Base-by-base conservation (phyloP, 2,888 invertebrate genomes). In the Tuta absoluta region DNA sequence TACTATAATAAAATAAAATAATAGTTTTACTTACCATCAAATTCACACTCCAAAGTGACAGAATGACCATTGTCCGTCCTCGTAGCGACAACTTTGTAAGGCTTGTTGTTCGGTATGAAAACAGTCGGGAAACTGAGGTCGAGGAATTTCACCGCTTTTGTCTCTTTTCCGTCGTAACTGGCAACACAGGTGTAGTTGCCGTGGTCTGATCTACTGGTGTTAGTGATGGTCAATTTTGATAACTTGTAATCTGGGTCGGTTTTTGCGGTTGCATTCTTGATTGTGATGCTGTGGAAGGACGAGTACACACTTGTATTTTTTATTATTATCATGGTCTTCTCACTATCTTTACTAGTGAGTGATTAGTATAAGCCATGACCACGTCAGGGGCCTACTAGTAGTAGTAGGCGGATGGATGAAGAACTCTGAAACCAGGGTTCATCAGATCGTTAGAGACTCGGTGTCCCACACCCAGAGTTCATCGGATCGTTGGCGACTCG, bases 131-230 rank as follows among this genome's bases (percentile, higher is more conserved):
- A 88, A 23, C 82, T 81, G 58, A 89, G 68, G 65, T 89, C 80
- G 21, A 90, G 69, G 0, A 68, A 23, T 49, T 49, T 49, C 7
- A 21, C 21, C 0, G 72, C 69, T 0, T 66, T 68, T 56, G 63
- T 66, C 33, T 66, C 71, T 21, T 66, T 67, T 0, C 79, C 80
- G 0, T 70, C 81, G 1, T 74, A 51, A 19, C 64, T 75, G 0
- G 81, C 79, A 4, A 76, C 37, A 62, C 91, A 92, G 0, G 83
- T 84, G 73, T 89, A 92, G 67, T 86, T 81, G 0, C 90, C 91
- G 0, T 84, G 79, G 21, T 89, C 84, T 0, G 68, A 71, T 1
- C 74, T 67, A 0, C 80, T 85, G 0, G 82, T 78, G 48, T 86
- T 80, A 0, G 65, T 24, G 17, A 92, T 79, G 0, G 70, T 75